phyloP scores from a whole-genome alignment of 2,797 vertebrate genomes.

The Malurus splendens region DNA sequence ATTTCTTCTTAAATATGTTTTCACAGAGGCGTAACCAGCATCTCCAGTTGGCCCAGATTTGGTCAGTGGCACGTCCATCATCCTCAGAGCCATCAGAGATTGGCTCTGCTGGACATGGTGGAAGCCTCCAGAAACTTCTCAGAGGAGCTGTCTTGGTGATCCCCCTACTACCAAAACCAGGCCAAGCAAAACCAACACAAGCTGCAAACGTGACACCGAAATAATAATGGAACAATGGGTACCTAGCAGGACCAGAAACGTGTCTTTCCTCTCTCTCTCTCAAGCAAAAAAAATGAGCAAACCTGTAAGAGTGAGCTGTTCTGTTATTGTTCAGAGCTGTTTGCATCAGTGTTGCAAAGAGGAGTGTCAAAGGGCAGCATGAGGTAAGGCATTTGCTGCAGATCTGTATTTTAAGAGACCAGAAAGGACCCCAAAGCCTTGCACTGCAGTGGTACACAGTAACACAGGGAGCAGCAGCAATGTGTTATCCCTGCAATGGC shows the following conservation, averaged over 20 bases:
- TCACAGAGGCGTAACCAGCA: too few species aligned
- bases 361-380: not conserved
- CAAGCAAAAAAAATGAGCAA: too few species aligned
- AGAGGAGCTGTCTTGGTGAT: too few species aligned
- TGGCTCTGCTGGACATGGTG: too few species aligned
- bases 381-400: not conserved
- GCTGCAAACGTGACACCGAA: not conserved
- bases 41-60: too few species aligned
- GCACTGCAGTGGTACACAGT: fast-evolving
- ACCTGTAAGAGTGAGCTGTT: not conserved
- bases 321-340: not conserved
- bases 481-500: fast-evolving
- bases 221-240: not conserved
- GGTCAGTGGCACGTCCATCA: too few species aligned
- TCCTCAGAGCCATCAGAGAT: too few species aligned
- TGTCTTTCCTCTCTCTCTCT: not conserved
- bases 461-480: not conserved
- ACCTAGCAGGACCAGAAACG: not conserved
- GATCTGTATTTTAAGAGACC: not conserved
- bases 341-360: not conserved
- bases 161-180: too few species aligned
- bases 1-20: too few species aligned
- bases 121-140: too few species aligned
- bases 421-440: not conserved
- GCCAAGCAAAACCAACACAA: too few species aligned